A percentile compares a stretch with the other conserved stretches of the same genome.
Conservation (phyloP, 2,113 vertebrate species). For the Elephantulus edwardii region DNA sequence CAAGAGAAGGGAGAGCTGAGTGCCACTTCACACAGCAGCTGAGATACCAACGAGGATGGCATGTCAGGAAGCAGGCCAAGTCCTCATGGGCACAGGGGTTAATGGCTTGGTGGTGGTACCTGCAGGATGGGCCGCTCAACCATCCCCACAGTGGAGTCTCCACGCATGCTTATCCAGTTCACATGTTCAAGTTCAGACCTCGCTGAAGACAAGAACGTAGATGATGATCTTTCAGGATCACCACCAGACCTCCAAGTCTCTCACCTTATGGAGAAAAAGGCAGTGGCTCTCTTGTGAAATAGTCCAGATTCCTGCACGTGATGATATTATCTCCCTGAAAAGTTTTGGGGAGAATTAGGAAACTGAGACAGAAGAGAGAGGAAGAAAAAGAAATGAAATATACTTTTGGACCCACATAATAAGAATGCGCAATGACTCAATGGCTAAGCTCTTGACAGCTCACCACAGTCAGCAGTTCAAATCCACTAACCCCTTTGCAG, state of each 20-base stretch:
- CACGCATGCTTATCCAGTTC: neutral
- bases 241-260: neutral
- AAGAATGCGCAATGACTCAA: neutral
- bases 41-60: neutral
- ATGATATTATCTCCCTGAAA: neutral
- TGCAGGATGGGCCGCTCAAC: rapidly evolving
- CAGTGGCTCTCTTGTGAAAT: neutral
- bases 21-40: neutral
- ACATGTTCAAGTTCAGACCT: neutral
- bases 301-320: neutral
- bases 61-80: neutral
- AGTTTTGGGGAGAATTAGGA: neutral
- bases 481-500: neutral
- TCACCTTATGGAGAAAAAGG: neutral
- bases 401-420: neutral
- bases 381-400: neutral
- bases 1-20: neutral
- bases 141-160: neutral
- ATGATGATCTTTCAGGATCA: neutral
- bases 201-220: neutral
- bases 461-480: neutral
- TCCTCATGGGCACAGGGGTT: rapidly evolving
- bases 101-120: rapidly evolving
- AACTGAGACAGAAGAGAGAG: neutral
- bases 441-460: neutral